These are phyloP conservation scores for Latheticus oryzae DNA, from an alignment of 2,888 invertebrate species.

Conservation along the genomic window DNA sequence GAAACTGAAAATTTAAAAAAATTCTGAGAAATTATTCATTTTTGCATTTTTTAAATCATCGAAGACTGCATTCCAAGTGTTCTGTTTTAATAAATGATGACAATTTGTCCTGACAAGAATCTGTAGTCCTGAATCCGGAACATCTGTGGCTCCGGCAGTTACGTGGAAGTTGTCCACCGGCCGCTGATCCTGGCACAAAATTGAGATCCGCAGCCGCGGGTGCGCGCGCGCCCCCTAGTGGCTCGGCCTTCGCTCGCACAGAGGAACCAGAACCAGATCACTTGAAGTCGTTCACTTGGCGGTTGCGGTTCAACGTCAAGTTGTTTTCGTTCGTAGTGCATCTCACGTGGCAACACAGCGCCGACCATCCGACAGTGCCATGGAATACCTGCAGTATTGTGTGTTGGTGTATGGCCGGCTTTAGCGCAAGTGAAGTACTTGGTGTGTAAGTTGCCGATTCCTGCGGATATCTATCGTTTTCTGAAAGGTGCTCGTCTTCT, in stretches of 20 bases:
- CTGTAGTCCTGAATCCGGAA: constrained; percentile 43
- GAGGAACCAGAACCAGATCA: constrained; percentile 55
- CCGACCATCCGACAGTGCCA: constrained; percentile 40
- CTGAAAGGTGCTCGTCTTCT: constrained; percentile 10
- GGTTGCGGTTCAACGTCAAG: constrained; percentile 49
- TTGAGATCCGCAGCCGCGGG: constrained; percentile 51
- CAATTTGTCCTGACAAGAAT: constrained; percentile 49
- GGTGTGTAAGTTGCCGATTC: constrained; percentile 8
- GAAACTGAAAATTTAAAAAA: too few relatives aligned
- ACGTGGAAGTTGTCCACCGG: constrained; percentile 14
- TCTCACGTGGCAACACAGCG: constrained; percentile 54
- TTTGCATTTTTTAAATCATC: too few relatives aligned
- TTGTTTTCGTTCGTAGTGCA: constrained; percentile 43
- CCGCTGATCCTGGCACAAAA: constrained; percentile 37
- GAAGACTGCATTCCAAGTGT: too few relatives aligned
- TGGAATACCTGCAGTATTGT: constrained; percentile 43
- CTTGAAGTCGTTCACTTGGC: constrained; percentile 57
- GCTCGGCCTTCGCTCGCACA: constrained; percentile 41
- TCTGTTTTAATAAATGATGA: constrained; percentile 51
- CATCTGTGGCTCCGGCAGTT: constrained; percentile 51
- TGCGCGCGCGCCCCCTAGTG: constrained; percentile 53
- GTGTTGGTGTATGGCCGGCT: constrained; percentile 30
- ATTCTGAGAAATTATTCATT: too few relatives aligned
- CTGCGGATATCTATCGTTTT: constrained; percentile 9
- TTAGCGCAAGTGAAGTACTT: constrained; percentile 26